phyloP scores from a whole-genome alignment of 2,113 vertebrate genomes.

The Labeo catla region DNA sequence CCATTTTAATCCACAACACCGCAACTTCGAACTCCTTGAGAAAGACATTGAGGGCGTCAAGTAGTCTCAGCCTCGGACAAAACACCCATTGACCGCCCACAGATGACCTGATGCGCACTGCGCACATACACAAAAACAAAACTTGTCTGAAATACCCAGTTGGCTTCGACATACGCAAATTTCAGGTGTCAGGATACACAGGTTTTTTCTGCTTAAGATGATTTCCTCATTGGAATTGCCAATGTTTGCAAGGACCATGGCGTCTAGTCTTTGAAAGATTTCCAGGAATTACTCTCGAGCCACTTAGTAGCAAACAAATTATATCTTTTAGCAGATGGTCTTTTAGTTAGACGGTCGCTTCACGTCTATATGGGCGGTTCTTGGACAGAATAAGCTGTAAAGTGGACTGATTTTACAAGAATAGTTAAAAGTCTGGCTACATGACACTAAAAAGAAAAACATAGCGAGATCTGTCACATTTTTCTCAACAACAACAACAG shows the following conservation, averaged over 20 bases:
- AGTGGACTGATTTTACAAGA: background rate
- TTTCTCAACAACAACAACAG: background rate
- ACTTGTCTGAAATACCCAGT: background rate
- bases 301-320: background rate
- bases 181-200: slow-evolving; percentile 8
- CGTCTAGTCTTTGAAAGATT: background rate
- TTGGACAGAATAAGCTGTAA: background rate
- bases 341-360: background rate
- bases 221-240: background rate
- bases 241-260: background rate
- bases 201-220: background rate
- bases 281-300: background rate
- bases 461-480: background rate
- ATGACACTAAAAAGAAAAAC: background rate
- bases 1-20: background rate
- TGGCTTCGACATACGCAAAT: background rate
- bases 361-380: background rate
- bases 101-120: background rate
- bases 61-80: background rate
- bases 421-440: slow-evolving; percentile 1
- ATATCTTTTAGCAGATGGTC: slow-evolving; percentile 18
- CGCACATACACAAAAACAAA: background rate
- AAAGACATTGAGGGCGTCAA: background rate
- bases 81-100: background rate
- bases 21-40: background rate